phyloP scores from a whole-genome alignment of 2,888 invertebrate genomes.

The Pimpla rufipes region DNA sequence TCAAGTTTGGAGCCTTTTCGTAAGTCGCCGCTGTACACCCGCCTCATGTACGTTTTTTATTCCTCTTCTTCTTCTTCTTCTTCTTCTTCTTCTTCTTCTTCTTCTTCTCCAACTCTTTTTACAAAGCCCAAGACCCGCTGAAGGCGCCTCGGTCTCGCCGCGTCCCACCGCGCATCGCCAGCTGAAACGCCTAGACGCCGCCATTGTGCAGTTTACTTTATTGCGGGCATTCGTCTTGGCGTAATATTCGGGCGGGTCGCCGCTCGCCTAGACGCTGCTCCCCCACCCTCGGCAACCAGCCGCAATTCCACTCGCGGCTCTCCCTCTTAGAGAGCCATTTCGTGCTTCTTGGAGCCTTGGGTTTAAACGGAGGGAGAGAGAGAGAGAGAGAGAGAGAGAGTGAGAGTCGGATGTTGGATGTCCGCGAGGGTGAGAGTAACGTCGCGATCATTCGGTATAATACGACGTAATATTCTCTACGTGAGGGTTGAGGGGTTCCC shows the following conservation, averaged over 20 bases:
- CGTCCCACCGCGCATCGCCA: constrained; percentile 55
- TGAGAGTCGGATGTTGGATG: constrained; percentile 47
- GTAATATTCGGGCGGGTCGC: constrained; percentile 76
- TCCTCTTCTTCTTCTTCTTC: background rate
- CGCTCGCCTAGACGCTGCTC: constrained; percentile 33
- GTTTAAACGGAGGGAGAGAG: constrained; percentile 56
- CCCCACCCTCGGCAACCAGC: constrained; percentile 43
- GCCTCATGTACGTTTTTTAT: constrained; percentile 11
- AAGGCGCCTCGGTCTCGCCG: constrained; percentile 42
- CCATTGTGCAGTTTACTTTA: constrained; percentile 81
- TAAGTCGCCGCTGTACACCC: constrained; percentile 42
- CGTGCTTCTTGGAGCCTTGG: constrained; percentile 50
- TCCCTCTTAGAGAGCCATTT: constrained; percentile 57
- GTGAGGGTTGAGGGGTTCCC: constrained; percentile 3
- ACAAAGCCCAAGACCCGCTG: constrained; percentile 50
- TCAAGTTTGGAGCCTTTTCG: constrained; percentile 51
- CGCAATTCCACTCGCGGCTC: constrained; percentile 60
- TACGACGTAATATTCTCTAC: constrained; percentile 69
- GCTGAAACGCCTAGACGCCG: constrained; percentile 68
- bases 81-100: constrained; percentile 48
- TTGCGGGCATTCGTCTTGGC: constrained; percentile 79
- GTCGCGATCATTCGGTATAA: constrained; percentile 69
- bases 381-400: constrained; percentile 10
- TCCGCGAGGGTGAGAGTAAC: constrained; percentile 66
- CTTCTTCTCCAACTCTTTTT: constrained; percentile 18